phyloP scores from a whole-genome alignment of 2,888 invertebrate species.

The Himalopsyche kuldschensis region DNA sequence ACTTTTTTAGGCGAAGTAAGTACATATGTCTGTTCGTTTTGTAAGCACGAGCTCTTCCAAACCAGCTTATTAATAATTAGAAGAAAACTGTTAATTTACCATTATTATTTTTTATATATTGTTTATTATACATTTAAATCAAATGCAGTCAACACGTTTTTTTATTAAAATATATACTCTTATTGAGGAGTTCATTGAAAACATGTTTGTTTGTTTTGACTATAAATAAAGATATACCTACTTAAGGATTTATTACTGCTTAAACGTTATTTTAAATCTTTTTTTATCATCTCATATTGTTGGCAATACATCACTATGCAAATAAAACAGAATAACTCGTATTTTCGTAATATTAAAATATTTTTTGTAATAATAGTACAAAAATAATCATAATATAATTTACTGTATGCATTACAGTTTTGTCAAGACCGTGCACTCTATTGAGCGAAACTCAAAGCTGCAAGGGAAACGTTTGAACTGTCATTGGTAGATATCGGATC shows the following conservation, averaged over 20 bases:
- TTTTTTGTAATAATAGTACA: neutral
- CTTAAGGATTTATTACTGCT: neutral
- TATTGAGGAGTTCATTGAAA: neutral
- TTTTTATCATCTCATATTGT: neutral
- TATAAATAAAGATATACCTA: neutral
- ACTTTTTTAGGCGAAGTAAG: neutral
- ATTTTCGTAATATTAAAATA: no score
- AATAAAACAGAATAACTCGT: neutral
- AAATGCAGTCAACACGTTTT: neutral
- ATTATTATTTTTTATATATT: no score
- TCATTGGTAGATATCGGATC: neutral
- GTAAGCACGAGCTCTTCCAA: neutral
- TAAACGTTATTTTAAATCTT: neutral
- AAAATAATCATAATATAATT: neutral
- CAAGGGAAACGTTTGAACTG: neutral
- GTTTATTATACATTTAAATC: neutral
- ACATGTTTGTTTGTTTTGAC: neutral
- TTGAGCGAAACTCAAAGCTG: neutral
- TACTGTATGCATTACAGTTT: neutral
- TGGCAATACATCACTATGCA: neutral
- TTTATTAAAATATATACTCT: neutral
- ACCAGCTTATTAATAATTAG: neutral
- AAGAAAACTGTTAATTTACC: neutral
- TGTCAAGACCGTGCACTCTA: neutral
- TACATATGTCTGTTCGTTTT: neutral